Conservation (phyloP, 2,888 invertebrate genomes). For the Achlya flavicornis region DNA sequence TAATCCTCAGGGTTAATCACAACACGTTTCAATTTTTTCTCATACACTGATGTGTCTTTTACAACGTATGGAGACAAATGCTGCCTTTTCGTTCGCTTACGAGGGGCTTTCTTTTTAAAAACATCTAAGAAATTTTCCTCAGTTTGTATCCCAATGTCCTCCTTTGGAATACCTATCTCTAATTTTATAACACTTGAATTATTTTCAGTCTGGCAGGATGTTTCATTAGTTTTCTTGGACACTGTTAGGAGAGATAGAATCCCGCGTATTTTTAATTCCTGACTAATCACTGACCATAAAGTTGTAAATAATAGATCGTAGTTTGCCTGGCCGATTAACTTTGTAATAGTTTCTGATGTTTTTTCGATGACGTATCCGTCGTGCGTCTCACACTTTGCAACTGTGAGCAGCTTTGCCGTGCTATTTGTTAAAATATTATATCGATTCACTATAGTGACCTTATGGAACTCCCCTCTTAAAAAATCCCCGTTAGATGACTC, state of each 20-base stretch:
- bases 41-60: constrained; percentile 30
- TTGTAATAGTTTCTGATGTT: constrained; percentile 57
- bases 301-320: constrained; percentile 62
- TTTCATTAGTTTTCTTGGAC: constrained; percentile 24
- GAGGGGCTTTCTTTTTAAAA: constrained; percentile 27
- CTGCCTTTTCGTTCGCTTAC: constrained; percentile 36
- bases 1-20: constrained; percentile 45
- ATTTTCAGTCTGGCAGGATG: constrained; percentile 52
- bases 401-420: constrained; percentile 40
- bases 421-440: constrained; percentile 44
- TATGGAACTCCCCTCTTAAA: constrained; percentile 51
- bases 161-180: not conserved
- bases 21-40: constrained; percentile 36
- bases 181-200: constrained; percentile 10
- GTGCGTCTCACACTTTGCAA: constrained; percentile 46
- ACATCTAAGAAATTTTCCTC: constrained; percentile 20
- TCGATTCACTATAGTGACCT: constrained; percentile 49
- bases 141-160: not conserved
- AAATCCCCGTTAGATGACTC: constrained; percentile 51
- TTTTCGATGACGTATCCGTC: constrained; percentile 37
- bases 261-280: constrained; percentile 60
- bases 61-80: constrained; percentile 56
- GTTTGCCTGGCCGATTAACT: constrained; percentile 64
- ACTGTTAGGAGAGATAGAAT: constrained; percentile 58
- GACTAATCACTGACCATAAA: constrained; percentile 60